Evolutionary conservation across 2,113 vertebrate genomes (phyloP), one percentile per base, ranked within the genome.

Genomic region (Shinisaurus crocodilurus): DNA sequence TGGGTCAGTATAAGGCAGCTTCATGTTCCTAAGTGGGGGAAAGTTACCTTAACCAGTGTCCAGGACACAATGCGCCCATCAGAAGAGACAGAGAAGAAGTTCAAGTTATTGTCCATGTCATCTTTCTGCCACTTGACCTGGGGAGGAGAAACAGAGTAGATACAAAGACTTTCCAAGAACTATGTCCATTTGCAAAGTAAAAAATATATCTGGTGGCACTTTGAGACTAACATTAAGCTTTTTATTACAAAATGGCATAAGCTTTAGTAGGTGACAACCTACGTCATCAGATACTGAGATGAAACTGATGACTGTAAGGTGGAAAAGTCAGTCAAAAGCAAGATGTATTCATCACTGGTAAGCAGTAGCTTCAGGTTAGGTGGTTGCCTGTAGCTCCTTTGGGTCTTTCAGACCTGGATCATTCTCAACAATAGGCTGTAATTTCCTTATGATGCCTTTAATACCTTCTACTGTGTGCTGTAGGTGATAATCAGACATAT

Each of bases 51-150:
- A 92, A 99, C 91, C 1, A 99, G 97, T 2, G 98, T 99, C 99
- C 99, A 99, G 3, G 98, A 99, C 85, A 99, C 98, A 85, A 99
- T 98, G 91, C 98, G 96, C 4, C 99, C 98, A 87, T 99, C 99
- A 0, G 98, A 98, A 13, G 99, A 99, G 86, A 99, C 95, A 0
- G 99, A 99, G 94, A 97, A 99, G 96, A 99, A 99, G 94, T 98
- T 99, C 82, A 98, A 97, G 94, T 99, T 98, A 94, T 97, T 96
- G 96, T 99, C 98, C 96, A 98, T 97, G 93, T 99, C 99, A 63
- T 99, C 98, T 16, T 98, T 98, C 95, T 99, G 99, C 99, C 99
- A 99, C 87, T 96, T 97, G 69, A 99, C 98, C 99, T 99, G 95
- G 82, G 97, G 92, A 91, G 91, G 63, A 92, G 88, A 70, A 82